These are phyloP conservation scores for Pelobates cultripes DNA, from an alignment of 2,797 vertebrate genomes.

Conservation along the genomic window DNA sequence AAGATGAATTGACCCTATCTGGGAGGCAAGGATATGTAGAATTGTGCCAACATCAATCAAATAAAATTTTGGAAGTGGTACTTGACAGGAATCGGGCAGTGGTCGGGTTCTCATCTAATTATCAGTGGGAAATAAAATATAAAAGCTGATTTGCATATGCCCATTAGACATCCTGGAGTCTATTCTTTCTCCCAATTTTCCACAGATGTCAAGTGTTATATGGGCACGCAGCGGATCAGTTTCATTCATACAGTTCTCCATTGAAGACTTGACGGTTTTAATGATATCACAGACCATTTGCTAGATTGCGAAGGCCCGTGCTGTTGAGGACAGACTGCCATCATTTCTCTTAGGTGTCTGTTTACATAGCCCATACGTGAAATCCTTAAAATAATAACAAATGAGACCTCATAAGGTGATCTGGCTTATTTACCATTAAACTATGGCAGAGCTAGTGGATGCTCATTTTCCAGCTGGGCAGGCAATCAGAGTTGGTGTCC, in stretches of 20 bases:
- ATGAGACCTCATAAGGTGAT: no score
- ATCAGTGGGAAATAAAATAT: conserved; percentile 36
- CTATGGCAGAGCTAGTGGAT: no score
- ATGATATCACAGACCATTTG: conserved; percentile 5
- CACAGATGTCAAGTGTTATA: conserved; percentile 44
- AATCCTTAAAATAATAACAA: neutral
- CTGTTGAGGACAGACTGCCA: neutral
- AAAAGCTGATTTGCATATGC: conserved; percentile 43
- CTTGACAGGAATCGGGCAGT: conserved; percentile 41
- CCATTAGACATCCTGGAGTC: conserved; percentile 42
- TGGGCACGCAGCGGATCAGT: conserved; percentile 2
- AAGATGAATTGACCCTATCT: neutral
- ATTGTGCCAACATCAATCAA: conserved; percentile 19
- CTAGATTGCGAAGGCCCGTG: neutral
- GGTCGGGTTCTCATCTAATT: conserved; percentile 42
- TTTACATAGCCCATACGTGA: neutral
- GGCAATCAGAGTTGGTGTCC: no score
- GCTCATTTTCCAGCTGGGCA: no score
- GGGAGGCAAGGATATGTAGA: neutral
- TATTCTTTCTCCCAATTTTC: conserved; percentile 43
- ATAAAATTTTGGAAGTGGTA: conserved; percentile 12
- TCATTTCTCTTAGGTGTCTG: neutral
- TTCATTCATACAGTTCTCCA: conserved; percentile 19
- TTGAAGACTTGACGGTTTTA: conserved; percentile 2
- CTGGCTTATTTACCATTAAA: no score